phyloP scores from a whole-genome alignment of 2,888 invertebrate genomes.

The Megaustenia siamemsis region DNA sequence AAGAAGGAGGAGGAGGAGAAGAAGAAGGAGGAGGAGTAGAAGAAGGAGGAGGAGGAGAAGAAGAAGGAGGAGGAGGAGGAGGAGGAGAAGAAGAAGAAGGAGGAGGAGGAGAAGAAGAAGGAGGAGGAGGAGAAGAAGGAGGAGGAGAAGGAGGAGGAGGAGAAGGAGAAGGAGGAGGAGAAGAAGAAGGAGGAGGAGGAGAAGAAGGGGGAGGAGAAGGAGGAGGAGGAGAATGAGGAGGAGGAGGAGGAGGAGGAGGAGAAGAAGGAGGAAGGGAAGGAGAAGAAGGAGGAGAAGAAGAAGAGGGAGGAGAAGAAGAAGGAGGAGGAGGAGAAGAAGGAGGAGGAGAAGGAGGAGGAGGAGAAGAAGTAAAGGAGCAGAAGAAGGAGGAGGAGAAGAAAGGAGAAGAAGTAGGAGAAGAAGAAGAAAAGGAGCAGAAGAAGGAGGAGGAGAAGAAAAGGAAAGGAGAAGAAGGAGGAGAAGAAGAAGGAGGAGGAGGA shows the following conservation, averaged over 20 bases:
- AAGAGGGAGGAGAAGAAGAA: background rate
- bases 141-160: background rate
- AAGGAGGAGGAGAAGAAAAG: background rate
- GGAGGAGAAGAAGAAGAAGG: background rate
- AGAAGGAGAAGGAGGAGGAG: background rate
- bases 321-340: background rate
- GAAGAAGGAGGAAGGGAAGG: background rate
- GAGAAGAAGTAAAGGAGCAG: too few relatives aligned
- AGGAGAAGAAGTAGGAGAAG: too few relatives aligned
- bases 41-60: too few relatives aligned
- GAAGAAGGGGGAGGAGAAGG: background rate
- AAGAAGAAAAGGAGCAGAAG: too few relatives aligned
- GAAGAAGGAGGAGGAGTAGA: too few relatives aligned
- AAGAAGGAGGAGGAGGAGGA: background rate
- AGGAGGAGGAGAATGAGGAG: too few relatives aligned
- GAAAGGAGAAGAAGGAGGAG: background rate
- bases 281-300: background rate
- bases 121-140: background rate
- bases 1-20: background rate
- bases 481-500: background rate
- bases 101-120: background rate
- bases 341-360: background rate
- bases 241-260: background rate
- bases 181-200: background rate
- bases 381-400: too few relatives aligned